Evolutionary conservation across 2,888 invertebrate species (phyloP), one percentile per base, ranked within the genome.

Genomic region (Drosophila nr. fundita): DNA sequence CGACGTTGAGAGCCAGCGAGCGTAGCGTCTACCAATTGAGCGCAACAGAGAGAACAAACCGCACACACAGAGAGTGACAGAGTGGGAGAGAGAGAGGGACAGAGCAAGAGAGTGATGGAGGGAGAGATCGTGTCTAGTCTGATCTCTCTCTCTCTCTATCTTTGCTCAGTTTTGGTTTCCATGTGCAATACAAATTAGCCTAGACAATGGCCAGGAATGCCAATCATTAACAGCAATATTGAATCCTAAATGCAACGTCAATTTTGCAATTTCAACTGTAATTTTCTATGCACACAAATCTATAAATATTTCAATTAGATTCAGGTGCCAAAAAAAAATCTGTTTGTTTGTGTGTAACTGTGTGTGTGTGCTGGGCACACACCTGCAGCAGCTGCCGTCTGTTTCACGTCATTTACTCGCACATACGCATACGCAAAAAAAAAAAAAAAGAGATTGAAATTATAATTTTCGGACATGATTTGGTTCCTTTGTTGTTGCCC

Each of bases 211-310:
- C 59, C 59, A 68, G 83, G 61, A 58, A 73, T 54, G 87, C 72
- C 73, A 76, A 89, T 84, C 61, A 81, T 89, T 84, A 73, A 53
- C 61, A 42, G 70, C 71, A 73, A 70, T 89, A 87, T 87, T 84
- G 82, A 69, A 82, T 78, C 42, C 82, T 58, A 68, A 76, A 74
- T 86, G 76, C 76, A 79, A 80, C 66, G 65, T 72, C 73, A 71
- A 73, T 57, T 76, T 73, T 66, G 65, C 84, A 82, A 77, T 88
- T 78, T 72, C 70, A 61, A 38, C 34, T 64, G 70, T 73, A 61
- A 67, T 76, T 68, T 71, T 58, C 73, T 60, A 57, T 52, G 61
- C 67, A 71, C 50, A 24, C 48, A 30, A 52, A 30, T 61, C 68
- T 77, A 73, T 78, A 67, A 78, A 76, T 73, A 87, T 60, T 50